Percentiles rank a stretch among this genome's conserved stretches.
Evolutionary conservation across 2,797 vertebrate species (phyloP).

Genomic region (Bovichtus diacanthus): DNA sequence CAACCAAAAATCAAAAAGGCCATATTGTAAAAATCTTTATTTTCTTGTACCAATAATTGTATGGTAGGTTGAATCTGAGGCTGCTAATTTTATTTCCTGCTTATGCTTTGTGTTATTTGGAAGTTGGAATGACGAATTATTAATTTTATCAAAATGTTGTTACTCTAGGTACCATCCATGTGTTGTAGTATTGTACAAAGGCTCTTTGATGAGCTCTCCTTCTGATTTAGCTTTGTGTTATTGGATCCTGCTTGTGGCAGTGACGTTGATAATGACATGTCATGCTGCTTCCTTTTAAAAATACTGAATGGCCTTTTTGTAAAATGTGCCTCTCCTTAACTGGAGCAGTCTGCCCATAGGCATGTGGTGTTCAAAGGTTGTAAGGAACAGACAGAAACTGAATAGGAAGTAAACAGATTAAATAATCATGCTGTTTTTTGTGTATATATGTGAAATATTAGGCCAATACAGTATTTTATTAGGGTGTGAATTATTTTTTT

Average conservation of each 20-base stretch:
- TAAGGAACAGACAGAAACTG: slow-evolving; percentile 52
- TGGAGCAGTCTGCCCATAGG: slow-evolving; percentile 72
- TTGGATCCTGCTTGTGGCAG: slow-evolving; percentile 65
- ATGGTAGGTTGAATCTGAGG: slow-evolving; percentile 47
- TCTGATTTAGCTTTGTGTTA: slow-evolving; percentile 63
- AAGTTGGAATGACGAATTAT: slow-evolving; percentile 42
- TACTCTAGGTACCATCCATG: slow-evolving; percentile 22
- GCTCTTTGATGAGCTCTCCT: slow-evolving; percentile 43
- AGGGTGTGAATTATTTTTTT: slow-evolving; percentile 10
- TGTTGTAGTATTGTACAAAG: slow-evolving; percentile 30
- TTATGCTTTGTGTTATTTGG: slow-evolving; percentile 42
- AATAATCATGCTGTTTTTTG: slow-evolving; percentile 33
- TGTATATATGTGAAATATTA: slow-evolving; percentile 48
- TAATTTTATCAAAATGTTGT: slow-evolving; percentile 46
- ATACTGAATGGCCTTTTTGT: slow-evolving; percentile 85
- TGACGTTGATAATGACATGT: slow-evolving; percentile 58
- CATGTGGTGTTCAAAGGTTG: slow-evolving; percentile 55
- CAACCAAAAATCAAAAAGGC: slow-evolving; percentile 71
- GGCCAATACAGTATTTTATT: slow-evolving; percentile 37
- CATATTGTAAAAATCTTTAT: slow-evolving; percentile 69
- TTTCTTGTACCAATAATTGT: slow-evolving; percentile 65
- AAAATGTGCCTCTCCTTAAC: slow-evolving; percentile 85
- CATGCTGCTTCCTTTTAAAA: slow-evolving; percentile 76
- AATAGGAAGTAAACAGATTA: slow-evolving; percentile 45
- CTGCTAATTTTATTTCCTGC: slow-evolving; percentile 45